These are phyloP conservation scores for Alexandromys fortis DNA, from an alignment of 2,113 vertebrate genomes.

Conservation along the genomic window DNA sequence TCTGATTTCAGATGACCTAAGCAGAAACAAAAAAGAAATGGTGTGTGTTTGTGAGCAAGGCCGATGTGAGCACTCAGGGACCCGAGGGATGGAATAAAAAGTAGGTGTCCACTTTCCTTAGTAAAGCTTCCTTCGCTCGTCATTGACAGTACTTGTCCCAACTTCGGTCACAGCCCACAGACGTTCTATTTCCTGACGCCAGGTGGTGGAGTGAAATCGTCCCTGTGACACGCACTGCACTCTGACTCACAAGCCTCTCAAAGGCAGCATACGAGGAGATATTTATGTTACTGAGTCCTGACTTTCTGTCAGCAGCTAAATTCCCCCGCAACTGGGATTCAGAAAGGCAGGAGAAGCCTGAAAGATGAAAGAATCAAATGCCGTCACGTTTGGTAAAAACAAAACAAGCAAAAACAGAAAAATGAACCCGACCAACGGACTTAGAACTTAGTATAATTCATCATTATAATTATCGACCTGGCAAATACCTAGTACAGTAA, in stretches of 20 bases:
- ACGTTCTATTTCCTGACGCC: constrained; percentile 24
- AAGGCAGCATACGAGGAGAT: not conserved
- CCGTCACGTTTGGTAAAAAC: not conserved
- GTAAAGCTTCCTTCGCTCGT: not conserved
- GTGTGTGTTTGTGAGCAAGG: constrained; percentile 6
- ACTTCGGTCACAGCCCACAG: not conserved
- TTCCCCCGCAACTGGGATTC: constrained; percentile 6
- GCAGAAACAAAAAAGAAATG: not conserved
- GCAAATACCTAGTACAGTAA: not conserved
- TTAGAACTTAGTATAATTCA: not conserved
- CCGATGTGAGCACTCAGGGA: not conserved
- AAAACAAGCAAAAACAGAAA: not conserved
- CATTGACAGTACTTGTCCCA: not conserved
- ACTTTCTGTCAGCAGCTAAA: not conserved
- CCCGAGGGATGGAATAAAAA: constrained; percentile 34
- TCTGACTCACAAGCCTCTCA: constrained; percentile 57
- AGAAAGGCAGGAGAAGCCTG: not conserved
- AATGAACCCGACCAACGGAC: not conserved
- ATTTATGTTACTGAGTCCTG: constrained; percentile 21
- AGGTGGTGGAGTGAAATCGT: constrained; percentile 11
- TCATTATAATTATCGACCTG: not conserved
- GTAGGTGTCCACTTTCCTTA: not conserved
- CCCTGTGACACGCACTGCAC: not conserved
- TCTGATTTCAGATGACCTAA: constrained; percentile 19
- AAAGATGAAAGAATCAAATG: constrained; percentile 2